Percentiles rank a stretch among this genome's conserved stretches.
These are phyloP conservation scores for Sciurus niger DNA, from an alignment of 2,113 vertebrate species.

Conservation along the genomic window DNA sequence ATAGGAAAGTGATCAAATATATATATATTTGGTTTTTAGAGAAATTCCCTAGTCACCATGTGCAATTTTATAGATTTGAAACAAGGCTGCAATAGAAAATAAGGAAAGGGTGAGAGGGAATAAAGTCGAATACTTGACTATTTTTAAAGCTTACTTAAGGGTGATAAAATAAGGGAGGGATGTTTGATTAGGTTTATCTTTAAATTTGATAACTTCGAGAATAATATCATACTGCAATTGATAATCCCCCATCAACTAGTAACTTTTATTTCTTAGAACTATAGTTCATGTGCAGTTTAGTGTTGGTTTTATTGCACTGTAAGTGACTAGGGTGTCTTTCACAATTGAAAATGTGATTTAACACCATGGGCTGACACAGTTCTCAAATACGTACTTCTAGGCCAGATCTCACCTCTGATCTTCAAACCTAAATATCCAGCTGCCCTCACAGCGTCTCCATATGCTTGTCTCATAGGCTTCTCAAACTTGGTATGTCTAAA, in stretches of 20 bases:
- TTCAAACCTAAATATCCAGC: background rate
- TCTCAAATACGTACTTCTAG: background rate
- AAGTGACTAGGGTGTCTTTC: background rate
- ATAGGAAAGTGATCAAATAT: background rate
- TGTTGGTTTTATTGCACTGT: background rate
- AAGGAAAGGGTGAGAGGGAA: background rate
- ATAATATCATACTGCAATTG: background rate
- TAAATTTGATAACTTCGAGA: constrained; percentile 33
- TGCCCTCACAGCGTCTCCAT: background rate
- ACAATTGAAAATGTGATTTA: constrained; percentile 10
- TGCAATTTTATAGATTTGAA: background rate
- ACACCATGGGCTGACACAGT: background rate
- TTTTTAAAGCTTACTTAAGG: background rate
- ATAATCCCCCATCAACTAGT: background rate
- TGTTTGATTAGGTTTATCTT: background rate
- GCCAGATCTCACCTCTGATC: background rate
- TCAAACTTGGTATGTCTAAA: background rate
- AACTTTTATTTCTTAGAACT: constrained; percentile 1
- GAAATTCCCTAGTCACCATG: background rate
- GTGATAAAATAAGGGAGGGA: background rate
- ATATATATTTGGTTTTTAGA: background rate
- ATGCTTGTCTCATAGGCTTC: background rate
- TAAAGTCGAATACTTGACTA: background rate
- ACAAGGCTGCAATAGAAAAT: background rate
- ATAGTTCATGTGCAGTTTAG: background rate